A percentile compares a stretch with the other conserved stretches of the same genome.
Conservation (phyloP, 2,888 invertebrate genomes). For the Uloborus plumipes region DNA sequence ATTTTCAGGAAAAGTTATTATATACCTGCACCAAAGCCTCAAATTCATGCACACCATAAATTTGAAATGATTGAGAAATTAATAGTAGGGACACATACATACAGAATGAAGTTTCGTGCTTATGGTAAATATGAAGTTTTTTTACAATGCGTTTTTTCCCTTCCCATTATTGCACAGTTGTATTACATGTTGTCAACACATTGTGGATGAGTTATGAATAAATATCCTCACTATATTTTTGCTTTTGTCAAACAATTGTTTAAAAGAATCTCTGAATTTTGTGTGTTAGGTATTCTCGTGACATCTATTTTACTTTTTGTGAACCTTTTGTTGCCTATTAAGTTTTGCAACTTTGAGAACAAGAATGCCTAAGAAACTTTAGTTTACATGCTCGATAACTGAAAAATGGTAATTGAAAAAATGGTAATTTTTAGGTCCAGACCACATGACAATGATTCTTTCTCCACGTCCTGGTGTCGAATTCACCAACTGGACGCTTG, state of each 20-base stretch:
- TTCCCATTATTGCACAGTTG: background rate
- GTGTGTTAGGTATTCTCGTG: too few relatives aligned
- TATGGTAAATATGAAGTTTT: constrained; percentile 67
- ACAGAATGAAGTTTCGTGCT: constrained; percentile 68
- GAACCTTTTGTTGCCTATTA: too few relatives aligned
- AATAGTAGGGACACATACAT: constrained; percentile 48
- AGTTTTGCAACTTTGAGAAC: too few relatives aligned
- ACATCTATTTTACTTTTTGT: too few relatives aligned
- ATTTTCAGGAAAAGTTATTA: constrained; percentile 76
- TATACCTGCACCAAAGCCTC: constrained; percentile 76
- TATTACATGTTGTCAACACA: too few relatives aligned
- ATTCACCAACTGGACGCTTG: constrained; percentile 76
- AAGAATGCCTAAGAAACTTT: too few relatives aligned
- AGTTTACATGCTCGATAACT: too few relatives aligned
- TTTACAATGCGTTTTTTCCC: background rate
- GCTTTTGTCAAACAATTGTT: too few relatives aligned
- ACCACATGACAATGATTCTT: constrained; percentile 79
- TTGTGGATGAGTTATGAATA: too few relatives aligned
- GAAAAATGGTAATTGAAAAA: too few relatives aligned
- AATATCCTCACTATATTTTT: too few relatives aligned
- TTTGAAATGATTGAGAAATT: constrained; percentile 73
- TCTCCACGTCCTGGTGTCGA: constrained; percentile 76
- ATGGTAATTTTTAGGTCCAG: constrained; percentile 77
- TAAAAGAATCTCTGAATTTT: too few relatives aligned
- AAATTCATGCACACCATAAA: constrained; percentile 73